Evolutionary conservation across 2,888 invertebrate genomes (phyloP).

Genomic region (Stenotaenia linearis): DNA sequence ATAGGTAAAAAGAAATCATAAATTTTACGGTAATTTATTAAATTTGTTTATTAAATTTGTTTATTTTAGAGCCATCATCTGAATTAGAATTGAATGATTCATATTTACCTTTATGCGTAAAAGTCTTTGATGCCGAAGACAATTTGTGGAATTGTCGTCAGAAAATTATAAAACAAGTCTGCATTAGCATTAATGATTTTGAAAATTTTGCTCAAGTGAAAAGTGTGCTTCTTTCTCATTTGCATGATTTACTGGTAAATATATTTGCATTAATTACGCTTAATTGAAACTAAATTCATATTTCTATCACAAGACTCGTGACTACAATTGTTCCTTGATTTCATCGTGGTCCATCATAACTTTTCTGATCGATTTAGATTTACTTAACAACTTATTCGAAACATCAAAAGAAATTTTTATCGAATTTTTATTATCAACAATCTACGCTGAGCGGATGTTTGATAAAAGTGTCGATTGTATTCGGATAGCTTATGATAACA

Average conservation of each 20-base stretch:
- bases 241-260: not conserved
- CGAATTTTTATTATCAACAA: not conserved
- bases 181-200: not conserved
- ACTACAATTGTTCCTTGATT: not conserved
- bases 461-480: not conserved
- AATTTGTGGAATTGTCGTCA: not conserved
- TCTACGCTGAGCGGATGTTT: not conserved
- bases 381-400: not conserved
- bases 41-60: not conserved
- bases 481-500: not conserved
- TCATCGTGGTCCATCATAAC: not conserved
- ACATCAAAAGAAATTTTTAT: not conserved
- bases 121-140: not conserved
- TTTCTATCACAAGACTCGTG: not conserved
- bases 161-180: not conserved
- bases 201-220: not conserved
- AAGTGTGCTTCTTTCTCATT: not conserved
- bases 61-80: not conserved
- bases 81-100: not conserved
- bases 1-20: not conserved
- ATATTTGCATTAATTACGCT: not conserved
- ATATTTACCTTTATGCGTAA: not conserved
- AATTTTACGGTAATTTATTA: not conserved
- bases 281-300: not conserved
- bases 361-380: not conserved